Base-by-base conservation (phyloP, 2,797 vertebrate species). In the Spinus olivaceus region DNA sequence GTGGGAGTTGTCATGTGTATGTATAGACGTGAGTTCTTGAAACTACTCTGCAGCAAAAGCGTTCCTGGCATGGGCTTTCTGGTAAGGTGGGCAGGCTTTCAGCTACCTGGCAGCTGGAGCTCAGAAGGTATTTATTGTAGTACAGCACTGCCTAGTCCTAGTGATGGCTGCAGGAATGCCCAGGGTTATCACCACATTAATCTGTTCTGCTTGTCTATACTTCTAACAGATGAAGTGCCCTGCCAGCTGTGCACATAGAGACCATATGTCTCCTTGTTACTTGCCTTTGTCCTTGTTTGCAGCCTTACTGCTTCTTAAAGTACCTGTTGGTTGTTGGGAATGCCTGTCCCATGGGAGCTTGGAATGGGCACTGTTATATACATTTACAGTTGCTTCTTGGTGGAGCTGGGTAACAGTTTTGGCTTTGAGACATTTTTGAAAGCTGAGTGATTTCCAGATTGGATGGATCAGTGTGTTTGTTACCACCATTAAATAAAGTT, bases 261-360 rank as follows among this genome's bases (percentile, higher is more conserved):
- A 37, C 49, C 41, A 0, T 20, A 4, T 5, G 4, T 67, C 24
- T 73, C 44, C 11, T 74, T 4, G 0, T 17, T 63, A 37, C 27
- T 82, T 56, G 32, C 35, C 33, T 85, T 56, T 60, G 41, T 59
- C 63, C 59, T 65, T 25, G 33, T 77, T 54, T 76, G 42, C 27
- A 89, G 49, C 27, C 25, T 73, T 85, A 42, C 44, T 67, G 27
- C n/a, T 89, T 63, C 44, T 41, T 56, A 17, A 72, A 56, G 71
- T 57, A 28, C 25, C 20, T 57, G 28, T 30, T 59, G 60, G 67
- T 35, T 27, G 33, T 66, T 77, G 54, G 0, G 2, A 63, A 69
- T 56, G 19, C 9, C 37, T n/a, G 35, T 67, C 42, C 30, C 2
- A 0, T 11, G 21, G 25, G 42, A 71, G 20, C 76, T 64, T 64